Evolutionary conservation across 2,113 vertebrate species (phyloP), one percentile per base, ranked within the genome.

Genomic region (Oncorhynchus nerka): DNA sequence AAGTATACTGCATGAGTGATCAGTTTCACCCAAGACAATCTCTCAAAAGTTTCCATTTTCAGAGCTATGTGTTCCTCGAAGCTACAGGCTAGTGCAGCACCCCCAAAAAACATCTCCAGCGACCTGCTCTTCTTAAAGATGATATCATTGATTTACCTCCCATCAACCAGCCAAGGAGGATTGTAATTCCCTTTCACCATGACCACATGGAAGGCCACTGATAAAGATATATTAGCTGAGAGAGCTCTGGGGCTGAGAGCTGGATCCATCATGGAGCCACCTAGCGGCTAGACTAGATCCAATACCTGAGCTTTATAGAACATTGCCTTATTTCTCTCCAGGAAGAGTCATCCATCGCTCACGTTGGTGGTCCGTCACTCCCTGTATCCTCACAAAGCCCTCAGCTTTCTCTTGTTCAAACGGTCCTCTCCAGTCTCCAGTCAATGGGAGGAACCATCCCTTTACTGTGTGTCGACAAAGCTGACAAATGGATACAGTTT

Each of bases 281-380:
- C 51, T 55, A 5, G 51, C 16, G 16, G 16, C 51, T 55, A 75
- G 74, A 83, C 77, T 74, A 81, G 28, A 81, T 61, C 48, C 78
- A 83, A 81, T 75, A 76, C 66, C 67, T 57, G 30, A 65, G 73
- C 55, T 76, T 15, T 76, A 30, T n/a, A 62, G 75, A 85, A 85
- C 82, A 85, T 80, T 77, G 79, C 70, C 75, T 74, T 78, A 28
- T 80, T 79, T 70, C 79, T 86, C 78, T 70, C 57, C 48, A 65
- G 75, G 78, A 70, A 67, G 77, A 77, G 30, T 83, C 79, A 89
- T 87, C 82, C 79, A 90, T 89, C 77, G 79, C 34, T 89, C 89
- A 87, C 72, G 57, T 55, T 16, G 55, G 74, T 81, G 76, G 73
- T 74, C 81, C 71, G 76, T 74, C 81, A 71, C 20, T 32, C 12